A percentile compares a stretch with the other conserved stretches of the same genome.
Evolutionary conservation across 2,888 invertebrate genomes (phyloP).

Genomic region (Ditylenchus weischeri): DNA sequence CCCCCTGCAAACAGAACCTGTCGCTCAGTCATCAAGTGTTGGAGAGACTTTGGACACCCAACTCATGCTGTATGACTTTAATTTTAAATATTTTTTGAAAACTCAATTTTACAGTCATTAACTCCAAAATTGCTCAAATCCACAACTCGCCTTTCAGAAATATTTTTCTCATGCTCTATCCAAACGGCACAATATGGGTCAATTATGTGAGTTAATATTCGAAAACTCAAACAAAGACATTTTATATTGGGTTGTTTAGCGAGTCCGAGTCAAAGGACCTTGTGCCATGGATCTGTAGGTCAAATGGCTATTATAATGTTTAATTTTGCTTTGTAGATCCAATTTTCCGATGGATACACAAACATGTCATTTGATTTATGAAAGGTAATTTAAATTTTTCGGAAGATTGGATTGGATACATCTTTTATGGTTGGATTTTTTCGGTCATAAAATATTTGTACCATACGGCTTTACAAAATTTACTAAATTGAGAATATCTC

Average conservation of each 20-base stretch:
- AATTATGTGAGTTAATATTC: slow-evolving; percentile 44
- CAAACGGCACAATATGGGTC: slow-evolving; percentile 55
- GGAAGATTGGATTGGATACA: neutral
- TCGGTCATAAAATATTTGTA: too few relatives aligned
- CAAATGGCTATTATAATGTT: neutral
- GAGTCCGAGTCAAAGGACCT: slow-evolving; percentile 57
- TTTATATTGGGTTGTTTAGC: slow-evolving; percentile 30
- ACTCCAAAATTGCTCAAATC: slow-evolving; percentile 56
- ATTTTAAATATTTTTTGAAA: neutral
- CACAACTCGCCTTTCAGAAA: slow-evolving; percentile 57
- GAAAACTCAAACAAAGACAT: neutral
- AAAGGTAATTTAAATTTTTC: slow-evolving; percentile 29
- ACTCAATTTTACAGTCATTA: slow-evolving; percentile 50
- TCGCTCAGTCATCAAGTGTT: slow-evolving; percentile 55
- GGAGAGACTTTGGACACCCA: slow-evolving; percentile 53
- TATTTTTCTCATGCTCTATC: slow-evolving; percentile 58
- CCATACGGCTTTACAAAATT: too few relatives aligned
- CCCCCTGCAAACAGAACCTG: slow-evolving; percentile 58
- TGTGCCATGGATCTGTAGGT: slow-evolving; percentile 49
- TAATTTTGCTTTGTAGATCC: slow-evolving; percentile 18
- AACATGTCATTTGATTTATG: slow-evolving; percentile 41
- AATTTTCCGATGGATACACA: slow-evolving; percentile 58
- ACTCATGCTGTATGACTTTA: slow-evolving; percentile 40
- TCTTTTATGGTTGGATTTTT: too few relatives aligned
- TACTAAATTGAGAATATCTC: too few relatives aligned